Conservation (phyloP, 2,113 vertebrate species). For the Glaucidium brasilianum region DNA sequence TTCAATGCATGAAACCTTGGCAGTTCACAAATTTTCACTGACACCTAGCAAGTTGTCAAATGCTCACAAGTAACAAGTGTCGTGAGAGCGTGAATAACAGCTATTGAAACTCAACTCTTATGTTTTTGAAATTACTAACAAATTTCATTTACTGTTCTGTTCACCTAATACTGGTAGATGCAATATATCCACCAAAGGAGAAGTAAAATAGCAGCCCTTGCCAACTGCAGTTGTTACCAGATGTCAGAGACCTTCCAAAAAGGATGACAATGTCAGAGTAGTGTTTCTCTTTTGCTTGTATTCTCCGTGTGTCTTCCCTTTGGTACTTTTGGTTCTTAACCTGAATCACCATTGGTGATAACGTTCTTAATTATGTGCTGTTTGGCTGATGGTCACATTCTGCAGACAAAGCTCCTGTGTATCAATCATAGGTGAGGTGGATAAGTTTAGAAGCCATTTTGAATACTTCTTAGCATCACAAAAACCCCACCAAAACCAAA, state of each 20-base stretch:
- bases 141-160: not conserved
- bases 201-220: not conserved
- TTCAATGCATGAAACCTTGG: not conserved
- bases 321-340: not conserved
- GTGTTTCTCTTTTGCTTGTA: not conserved
- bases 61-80: not conserved
- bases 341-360: not conserved
- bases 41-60: not conserved
- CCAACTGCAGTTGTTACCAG: not conserved
- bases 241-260: not conserved
- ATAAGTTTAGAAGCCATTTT: not conserved
- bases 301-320: not conserved
- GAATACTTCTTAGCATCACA: not conserved
- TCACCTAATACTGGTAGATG: not conserved
- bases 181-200: not conserved
- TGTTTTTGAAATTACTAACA: not conserved
- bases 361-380: not conserved
- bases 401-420: not conserved
- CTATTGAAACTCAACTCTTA: not conserved
- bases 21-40: constrained; percentile 19
- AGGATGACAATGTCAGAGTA: not conserved
- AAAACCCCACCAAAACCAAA: not conserved
- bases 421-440: not conserved
- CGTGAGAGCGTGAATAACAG: not conserved
- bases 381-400: not conserved